phyloP scores from a whole-genome alignment of 1,140 invertebrate genomes.

The Penaeus indicus region DNA sequence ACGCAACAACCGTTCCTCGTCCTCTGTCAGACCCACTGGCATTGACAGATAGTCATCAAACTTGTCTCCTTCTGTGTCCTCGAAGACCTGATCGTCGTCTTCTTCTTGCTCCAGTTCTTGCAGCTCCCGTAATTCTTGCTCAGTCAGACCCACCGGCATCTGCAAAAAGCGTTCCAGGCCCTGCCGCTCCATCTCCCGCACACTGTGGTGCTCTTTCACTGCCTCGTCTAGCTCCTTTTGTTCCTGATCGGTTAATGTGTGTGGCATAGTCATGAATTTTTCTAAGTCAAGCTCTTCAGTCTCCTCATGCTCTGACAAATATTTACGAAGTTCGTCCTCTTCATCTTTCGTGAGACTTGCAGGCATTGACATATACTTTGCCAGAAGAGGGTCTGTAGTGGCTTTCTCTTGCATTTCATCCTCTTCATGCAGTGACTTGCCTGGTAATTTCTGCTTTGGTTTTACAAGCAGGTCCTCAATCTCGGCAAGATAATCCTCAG shows the following conservation, averaged over 20 bases:
- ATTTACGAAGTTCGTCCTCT: constrained; percentile 29
- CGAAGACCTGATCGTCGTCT: constrained; percentile 21
- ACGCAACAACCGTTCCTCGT: constrained; percentile 37
- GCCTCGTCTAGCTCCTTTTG: constrained; percentile 43
- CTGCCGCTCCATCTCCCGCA: constrained; percentile 22
- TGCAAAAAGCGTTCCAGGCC: constrained; percentile 32
- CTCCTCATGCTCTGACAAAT: constrained; percentile 15
- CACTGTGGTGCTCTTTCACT: constrained; percentile 22
- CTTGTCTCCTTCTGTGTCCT: constrained; percentile 8
- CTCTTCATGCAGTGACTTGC: not conserved
- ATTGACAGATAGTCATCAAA: constrained; percentile 54
- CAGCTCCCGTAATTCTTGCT: constrained; percentile 44
- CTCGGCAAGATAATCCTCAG: constrained; percentile 28
- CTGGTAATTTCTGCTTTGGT: not conserved
- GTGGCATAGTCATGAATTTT: constrained; percentile 50
- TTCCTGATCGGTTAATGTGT: constrained; percentile 46
- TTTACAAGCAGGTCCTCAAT: constrained; percentile 41
- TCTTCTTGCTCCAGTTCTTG: constrained; percentile 42
- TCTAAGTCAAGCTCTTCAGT: constrained; percentile 14
- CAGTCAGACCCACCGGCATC: constrained; percentile 42
- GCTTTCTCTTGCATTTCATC: not conserved
- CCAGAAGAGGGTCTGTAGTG: constrained; percentile 20
- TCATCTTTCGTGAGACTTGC: constrained; percentile 30
- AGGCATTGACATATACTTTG: constrained; percentile 46
- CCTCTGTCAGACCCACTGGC: constrained; percentile 50